phyloP scores from a whole-genome alignment of 2,113 vertebrate genomes.

The Hipposideros armiger region DNA sequence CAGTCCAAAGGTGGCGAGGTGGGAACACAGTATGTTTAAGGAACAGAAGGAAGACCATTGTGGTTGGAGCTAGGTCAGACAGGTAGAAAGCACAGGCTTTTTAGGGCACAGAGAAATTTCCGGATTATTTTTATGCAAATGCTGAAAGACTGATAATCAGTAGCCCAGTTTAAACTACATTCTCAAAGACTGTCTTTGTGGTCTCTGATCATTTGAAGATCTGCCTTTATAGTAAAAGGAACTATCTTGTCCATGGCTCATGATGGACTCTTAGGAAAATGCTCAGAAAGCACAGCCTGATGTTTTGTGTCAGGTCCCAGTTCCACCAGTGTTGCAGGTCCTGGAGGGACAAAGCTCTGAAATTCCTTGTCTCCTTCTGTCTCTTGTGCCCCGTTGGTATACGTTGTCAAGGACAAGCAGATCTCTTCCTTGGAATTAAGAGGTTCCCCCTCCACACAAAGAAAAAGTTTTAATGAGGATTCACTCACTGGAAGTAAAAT shows the following conservation, averaged over 20 bases:
- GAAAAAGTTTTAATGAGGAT: not conserved
- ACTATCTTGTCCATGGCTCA: not conserved
- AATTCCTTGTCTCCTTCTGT: not conserved
- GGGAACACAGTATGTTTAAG: not conserved
- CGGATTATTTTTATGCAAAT: not conserved
- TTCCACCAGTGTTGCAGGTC: not conserved
- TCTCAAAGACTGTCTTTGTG: not conserved
- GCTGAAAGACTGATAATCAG: not conserved
- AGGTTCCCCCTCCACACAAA: not conserved
- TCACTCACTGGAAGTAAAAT: not conserved
- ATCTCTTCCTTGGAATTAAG: not conserved
- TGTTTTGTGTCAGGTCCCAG: not conserved
- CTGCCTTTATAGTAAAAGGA: not conserved
- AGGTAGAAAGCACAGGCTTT: not conserved
- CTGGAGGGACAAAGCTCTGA: not conserved
- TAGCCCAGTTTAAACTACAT: not conserved
- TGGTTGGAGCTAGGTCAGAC: not conserved
- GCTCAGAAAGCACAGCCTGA: not conserved
- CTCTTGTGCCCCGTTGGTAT: not conserved
- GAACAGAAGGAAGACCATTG: not conserved
- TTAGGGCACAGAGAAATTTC: not conserved
- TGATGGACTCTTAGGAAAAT: constrained; percentile 3
- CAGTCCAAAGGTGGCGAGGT: not conserved
- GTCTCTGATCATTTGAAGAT: not conserved
- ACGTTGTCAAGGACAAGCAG: constrained; percentile 2